These are phyloP conservation scores for Cyphomyrus discorhynchus DNA, from an alignment of 2,113 vertebrate species.

Conservation along the genomic window DNA sequence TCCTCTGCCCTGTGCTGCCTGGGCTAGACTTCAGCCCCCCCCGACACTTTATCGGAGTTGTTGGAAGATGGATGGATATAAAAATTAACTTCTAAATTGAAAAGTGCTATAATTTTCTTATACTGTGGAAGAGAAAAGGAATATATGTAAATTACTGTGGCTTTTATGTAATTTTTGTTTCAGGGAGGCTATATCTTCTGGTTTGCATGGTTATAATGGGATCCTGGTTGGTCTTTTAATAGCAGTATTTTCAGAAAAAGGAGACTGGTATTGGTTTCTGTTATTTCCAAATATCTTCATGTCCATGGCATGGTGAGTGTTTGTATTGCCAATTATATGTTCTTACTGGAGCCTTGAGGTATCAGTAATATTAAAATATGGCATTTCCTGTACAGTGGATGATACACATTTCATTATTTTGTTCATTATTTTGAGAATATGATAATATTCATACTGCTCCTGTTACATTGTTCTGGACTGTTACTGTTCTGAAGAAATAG, in stretches of 20 bases:
- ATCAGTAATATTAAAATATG: not conserved
- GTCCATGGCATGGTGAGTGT: constrained; percentile 82
- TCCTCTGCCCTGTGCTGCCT: not conserved
- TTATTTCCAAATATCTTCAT: constrained; percentile 75
- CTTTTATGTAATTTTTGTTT: not conserved
- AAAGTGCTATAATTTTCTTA: not conserved
- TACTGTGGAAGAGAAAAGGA: not conserved
- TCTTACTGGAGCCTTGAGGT: not conserved
- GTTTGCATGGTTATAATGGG: constrained; percentile 83
- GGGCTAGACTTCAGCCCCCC: not conserved
- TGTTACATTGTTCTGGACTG: no score
- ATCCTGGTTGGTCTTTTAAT: constrained; percentile 82
- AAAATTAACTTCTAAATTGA: not conserved
- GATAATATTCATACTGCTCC: not conserved
- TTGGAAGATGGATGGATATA: not conserved
- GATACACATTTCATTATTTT: not conserved
- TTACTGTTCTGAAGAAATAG: not conserved
- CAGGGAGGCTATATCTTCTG: constrained; percentile 72
- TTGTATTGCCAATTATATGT: not conserved
- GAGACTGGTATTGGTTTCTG: constrained; percentile 89
- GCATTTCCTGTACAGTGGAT: not conserved
- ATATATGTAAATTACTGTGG: not conserved
- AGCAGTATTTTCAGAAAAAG: constrained; percentile 68
- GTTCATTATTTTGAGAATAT: not conserved
- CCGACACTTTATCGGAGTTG: not conserved